Evolutionary conservation across 2,888 invertebrate genomes (phyloP).

Genomic region (Troides helena): DNA sequence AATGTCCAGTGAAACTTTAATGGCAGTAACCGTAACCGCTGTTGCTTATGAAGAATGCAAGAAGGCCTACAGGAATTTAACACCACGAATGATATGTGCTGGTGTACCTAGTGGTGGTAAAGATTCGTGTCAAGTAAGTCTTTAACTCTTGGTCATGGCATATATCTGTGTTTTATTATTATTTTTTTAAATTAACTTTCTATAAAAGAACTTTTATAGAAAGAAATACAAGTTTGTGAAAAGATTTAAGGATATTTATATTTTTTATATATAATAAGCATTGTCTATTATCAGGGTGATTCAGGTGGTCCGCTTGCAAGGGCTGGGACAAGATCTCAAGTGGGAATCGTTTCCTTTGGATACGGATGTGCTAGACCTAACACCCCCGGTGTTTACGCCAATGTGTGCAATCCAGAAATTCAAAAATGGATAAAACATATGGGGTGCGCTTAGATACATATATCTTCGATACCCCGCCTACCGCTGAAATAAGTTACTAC

Average conservation of each 20-base stretch:
- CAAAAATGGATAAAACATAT: conserved; percentile 38
- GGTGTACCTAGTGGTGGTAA: conserved; percentile 62
- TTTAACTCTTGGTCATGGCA: not conserved
- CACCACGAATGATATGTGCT: conserved; percentile 64
- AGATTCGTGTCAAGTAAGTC: conserved; percentile 67
- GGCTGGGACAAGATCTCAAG: conserved; percentile 34
- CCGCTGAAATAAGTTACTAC: not conserved
- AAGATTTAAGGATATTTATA: not conserved
- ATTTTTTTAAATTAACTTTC: no score
- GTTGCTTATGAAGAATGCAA: conserved; percentile 45
- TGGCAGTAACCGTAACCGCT: conserved; percentile 49
- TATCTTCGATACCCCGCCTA: not conserved
- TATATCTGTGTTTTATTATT: no score
- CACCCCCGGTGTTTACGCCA: conserved; percentile 48
- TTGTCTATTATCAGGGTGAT: conserved; percentile 35
- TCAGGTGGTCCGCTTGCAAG: conserved; percentile 48
- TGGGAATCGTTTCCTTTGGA: conserved; percentile 50
- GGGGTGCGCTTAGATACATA: conserved; percentile 10
- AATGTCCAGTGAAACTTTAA: conserved; percentile 40
- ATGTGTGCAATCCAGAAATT: conserved; percentile 36
- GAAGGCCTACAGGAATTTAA: conserved; percentile 44
- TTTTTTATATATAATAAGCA: not conserved
- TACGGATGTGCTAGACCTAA: conserved; percentile 46
- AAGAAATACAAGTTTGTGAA: no score
- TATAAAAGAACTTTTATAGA: no score